phyloP scores from a whole-genome alignment of 2,113 vertebrate species.

The Lophius piscatorius region DNA sequence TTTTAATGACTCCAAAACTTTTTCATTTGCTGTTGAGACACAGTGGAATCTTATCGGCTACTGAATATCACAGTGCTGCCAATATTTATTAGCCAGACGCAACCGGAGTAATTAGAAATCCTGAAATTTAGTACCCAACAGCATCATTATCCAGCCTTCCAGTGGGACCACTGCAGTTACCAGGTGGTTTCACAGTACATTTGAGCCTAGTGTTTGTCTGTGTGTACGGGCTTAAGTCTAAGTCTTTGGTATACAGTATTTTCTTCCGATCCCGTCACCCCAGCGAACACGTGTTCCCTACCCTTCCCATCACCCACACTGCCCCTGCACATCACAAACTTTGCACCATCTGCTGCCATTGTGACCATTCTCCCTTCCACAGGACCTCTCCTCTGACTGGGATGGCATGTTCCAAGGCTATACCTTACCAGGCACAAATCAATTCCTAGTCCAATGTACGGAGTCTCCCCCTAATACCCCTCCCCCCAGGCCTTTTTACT shows the following conservation, averaged over 20 bases:
- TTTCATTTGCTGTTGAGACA: slow-evolving; percentile 61
- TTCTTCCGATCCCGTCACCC: slow-evolving; percentile 38
- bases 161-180: slow-evolving; percentile 38
- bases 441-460: slow-evolving; percentile 79
- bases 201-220: slow-evolving; percentile 68
- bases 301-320: slow-evolving; percentile 21
- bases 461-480: slow-evolving; percentile 39
- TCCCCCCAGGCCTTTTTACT: slow-evolving; percentile 17
- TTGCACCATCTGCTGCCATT: slow-evolving; percentile 93
- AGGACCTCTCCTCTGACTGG: slow-evolving; percentile 82
- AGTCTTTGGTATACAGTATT: slow-evolving; percentile 55
- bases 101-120: slow-evolving; percentile 69
- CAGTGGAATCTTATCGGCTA: slow-evolving; percentile 67
- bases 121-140: slow-evolving; percentile 66
- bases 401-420: slow-evolving; percentile 93
- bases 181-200: slow-evolving; percentile 87
- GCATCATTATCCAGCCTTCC: slow-evolving; percentile 54
- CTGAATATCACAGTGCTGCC: slow-evolving; percentile 71
- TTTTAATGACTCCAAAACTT: slow-evolving; percentile 54
- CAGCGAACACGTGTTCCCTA: slow-evolving; percentile 28
- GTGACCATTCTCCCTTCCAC: slow-evolving; percentile 88
- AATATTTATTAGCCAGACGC: slow-evolving; percentile 68
- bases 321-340: slow-evolving; percentile 28
- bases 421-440: slow-evolving; percentile 81
- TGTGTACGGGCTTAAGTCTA: slow-evolving; percentile 61